phyloP scores from a whole-genome alignment of 2,888 invertebrate species.

The Dynastes hyllus region DNA sequence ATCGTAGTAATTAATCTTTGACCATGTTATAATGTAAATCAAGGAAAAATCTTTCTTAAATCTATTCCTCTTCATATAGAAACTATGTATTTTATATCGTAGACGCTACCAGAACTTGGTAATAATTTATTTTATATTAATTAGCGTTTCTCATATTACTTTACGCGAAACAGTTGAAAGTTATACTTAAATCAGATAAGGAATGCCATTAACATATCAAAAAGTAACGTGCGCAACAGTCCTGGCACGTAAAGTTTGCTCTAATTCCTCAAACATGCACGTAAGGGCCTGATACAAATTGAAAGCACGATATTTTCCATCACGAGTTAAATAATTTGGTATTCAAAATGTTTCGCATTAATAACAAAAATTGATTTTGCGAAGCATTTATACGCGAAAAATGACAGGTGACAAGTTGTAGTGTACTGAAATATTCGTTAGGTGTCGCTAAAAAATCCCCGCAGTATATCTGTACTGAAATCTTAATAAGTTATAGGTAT shows the following conservation, averaged over 20 bases:
- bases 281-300: conserved; percentile 3
- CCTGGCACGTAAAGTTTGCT: conserved; percentile 16
- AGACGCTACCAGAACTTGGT: neutral
- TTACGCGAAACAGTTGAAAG: conserved; percentile 28
- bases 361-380: neutral
- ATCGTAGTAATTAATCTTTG: neutral
- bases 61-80: neutral
- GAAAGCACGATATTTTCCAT: neutral
- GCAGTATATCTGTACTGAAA: too few relatives aligned
- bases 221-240: conserved; percentile 14
- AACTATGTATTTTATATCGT: neutral
- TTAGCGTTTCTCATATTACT: conserved; percentile 21
- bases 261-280: conserved; percentile 16
- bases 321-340: neutral
- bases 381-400: neutral
- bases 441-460: neutral
- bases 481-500: too few relatives aligned
- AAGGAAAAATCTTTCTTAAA: neutral
- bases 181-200: conserved; percentile 25
- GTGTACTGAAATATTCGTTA: neutral
- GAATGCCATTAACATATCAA: conserved; percentile 18
- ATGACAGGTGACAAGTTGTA: neutral
- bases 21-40: neutral
- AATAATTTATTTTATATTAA: conserved; percentile 34
- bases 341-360: neutral